A percentile compares a stretch with the other conserved stretches of the same genome.
Evolutionary conservation across 2,113 vertebrate species (phyloP).

Genomic region (Psettodes erumei): DNA sequence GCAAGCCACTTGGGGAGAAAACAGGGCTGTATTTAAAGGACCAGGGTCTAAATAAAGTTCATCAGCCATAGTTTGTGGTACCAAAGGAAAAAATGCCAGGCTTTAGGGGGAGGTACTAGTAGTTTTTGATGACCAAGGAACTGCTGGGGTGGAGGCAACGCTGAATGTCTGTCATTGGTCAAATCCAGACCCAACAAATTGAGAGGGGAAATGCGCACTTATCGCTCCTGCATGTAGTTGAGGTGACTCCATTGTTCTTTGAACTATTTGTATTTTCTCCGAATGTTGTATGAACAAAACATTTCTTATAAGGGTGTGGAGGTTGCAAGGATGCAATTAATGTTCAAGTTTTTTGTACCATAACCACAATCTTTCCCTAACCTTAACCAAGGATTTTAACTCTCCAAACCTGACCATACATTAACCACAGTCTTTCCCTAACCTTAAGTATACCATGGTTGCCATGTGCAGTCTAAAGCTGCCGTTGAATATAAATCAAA

Average conservation of each 20-base stretch:
- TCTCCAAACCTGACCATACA: background rate
- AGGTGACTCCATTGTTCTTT: background rate
- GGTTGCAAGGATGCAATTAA: background rate
- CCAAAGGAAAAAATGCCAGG: background rate
- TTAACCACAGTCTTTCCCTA: background rate
- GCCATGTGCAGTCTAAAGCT: background rate
- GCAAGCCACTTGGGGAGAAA: background rate
- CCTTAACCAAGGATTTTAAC: background rate
- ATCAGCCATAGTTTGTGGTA: background rate
- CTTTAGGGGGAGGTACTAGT: background rate
- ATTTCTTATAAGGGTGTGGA: background rate
- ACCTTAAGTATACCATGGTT: background rate
- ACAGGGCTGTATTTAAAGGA: background rate
- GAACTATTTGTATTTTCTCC: background rate
- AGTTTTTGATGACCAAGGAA: background rate
- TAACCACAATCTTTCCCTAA: background rate
- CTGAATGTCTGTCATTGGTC: background rate
- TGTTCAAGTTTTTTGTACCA: background rate
- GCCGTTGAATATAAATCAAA: background rate
- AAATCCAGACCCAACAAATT: background rate
- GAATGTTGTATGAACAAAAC: background rate
- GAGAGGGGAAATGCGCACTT: background rate
- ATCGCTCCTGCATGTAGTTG: background rate
- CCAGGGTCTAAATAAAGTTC: background rate
- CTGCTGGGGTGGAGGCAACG: background rate